Evolutionary conservation across 1,140 invertebrate species (phyloP).

Genomic region (Papilio aristodemus): DNA sequence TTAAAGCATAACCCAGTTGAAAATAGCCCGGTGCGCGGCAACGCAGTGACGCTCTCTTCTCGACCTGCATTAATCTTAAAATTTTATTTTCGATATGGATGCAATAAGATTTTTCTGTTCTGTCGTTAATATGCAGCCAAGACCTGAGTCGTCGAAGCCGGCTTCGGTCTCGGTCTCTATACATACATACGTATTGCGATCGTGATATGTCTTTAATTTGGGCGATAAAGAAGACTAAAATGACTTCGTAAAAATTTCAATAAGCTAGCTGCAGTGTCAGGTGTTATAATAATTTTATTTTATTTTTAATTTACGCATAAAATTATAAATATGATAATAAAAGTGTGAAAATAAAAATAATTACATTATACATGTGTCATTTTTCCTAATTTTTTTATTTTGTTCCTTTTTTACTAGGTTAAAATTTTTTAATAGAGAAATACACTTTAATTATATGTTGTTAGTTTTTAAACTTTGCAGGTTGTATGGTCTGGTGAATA

Average conservation of each 20-base stretch:
- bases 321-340: background rate
- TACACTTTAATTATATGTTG: too few relatives aligned
- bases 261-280: background rate
- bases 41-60: slow-evolving; percentile 68
- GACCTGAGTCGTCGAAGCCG: background rate
- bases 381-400: too few relatives aligned
- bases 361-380: too few relatives aligned
- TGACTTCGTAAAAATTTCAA: background rate
- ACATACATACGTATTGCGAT: background rate
- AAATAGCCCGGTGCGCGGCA: slow-evolving; percentile 76
- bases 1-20: slow-evolving; percentile 79
- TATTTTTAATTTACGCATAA: background rate
- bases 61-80: slow-evolving; percentile 76
- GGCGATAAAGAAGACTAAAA: background rate
- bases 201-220: background rate
- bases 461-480: too few relatives aligned
- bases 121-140: slow-evolving; percentile 37
- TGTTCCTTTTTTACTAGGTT: too few relatives aligned
- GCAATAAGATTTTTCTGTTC: slow-evolving; percentile 57
- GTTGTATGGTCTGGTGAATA: too few relatives aligned
- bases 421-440: too few relatives aligned
- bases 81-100: slow-evolving; percentile 75
- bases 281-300: slow-evolving; percentile 1
- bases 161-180: background rate
- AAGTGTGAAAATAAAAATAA: too few relatives aligned